These are phyloP conservation scores for Eudasyphora cyanicolor DNA, from an alignment of 2,888 invertebrate species.

Conservation along the genomic window DNA sequence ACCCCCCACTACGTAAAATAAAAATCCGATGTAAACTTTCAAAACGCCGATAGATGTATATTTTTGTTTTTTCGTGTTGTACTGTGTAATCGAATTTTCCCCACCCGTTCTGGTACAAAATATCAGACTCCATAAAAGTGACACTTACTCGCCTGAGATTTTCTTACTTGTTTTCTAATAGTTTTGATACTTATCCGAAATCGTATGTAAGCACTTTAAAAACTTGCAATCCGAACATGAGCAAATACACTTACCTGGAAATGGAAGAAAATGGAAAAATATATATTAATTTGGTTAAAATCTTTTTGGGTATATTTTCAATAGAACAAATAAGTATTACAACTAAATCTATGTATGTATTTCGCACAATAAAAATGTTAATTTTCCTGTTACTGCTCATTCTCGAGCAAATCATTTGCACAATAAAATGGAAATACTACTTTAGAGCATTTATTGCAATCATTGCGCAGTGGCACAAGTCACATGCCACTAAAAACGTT, in stretches of 20 bases:
- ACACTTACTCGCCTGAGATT: no score
- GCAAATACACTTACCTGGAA: conserved; percentile 45
- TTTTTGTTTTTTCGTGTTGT: no score
- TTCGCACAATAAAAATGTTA: background rate
- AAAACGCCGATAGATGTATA: no score
- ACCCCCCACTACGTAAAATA: no score
- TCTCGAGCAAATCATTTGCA: conserved; percentile 12
- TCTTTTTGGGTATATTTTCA: background rate
- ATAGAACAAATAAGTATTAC: no score
- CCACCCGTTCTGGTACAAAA: no score
- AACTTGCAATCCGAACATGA: conserved; percentile 2
- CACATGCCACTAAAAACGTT: background rate
- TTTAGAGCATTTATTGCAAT: background rate
- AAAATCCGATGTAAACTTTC: no score
- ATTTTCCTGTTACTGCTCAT: background rate
- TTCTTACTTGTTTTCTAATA: no score
- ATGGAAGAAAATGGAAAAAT: conserved; percentile 18
- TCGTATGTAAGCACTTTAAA: background rate
- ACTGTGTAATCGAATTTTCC: no score
- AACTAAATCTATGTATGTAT: background rate
- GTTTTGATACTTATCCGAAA: background rate
- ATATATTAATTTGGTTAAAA: conserved; percentile 24
- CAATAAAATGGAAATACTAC: conserved; percentile 32
- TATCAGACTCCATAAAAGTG: no score
- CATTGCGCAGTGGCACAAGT: no score